Conservation (phyloP, 2,888 invertebrate genomes). For the Andrena flavipes region DNA sequence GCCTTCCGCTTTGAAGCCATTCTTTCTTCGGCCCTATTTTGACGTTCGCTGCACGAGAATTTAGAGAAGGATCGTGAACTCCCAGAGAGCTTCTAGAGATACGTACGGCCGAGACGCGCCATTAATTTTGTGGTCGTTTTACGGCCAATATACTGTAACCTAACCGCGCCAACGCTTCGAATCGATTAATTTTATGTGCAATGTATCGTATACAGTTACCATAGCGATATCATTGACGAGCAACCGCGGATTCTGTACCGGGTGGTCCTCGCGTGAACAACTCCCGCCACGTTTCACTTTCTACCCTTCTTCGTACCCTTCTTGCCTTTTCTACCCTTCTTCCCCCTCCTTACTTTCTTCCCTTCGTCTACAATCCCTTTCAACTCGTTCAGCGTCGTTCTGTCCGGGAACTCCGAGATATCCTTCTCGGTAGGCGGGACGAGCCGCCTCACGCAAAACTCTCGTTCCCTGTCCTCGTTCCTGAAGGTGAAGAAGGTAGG, state of each 20-base stretch:
- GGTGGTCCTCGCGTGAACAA: conserved; percentile 1
- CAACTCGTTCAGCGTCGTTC: conserved; percentile 44
- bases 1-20: conserved; percentile 40
- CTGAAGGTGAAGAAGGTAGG: conserved; percentile 74
- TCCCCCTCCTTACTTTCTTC: conserved; percentile 38
- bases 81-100: conserved; percentile 15
- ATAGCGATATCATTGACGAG: conserved; percentile 29
- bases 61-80: conserved; percentile 51
- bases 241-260: conserved; percentile 1
- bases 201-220: conserved; percentile 28
- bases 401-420: conserved; percentile 41
- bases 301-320: background rate
- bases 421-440: conserved; percentile 56
- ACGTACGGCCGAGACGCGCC: conserved; percentile 42
- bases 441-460: conserved; percentile 74
- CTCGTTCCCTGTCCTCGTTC: conserved; percentile 71
- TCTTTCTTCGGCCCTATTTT: background rate
- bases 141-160: conserved; percentile 39
- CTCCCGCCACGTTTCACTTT: background rate
- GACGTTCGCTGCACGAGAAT: conserved; percentile 56
- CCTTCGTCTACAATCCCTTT: conserved; percentile 4
- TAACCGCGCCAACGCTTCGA: conserved; percentile 26
- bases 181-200: conserved; percentile 26
- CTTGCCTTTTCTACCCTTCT: conserved; percentile 39
- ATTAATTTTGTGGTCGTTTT: conserved; percentile 66